phyloP scores from a whole-genome alignment of 2,113 vertebrate species.

The Paradisaea rubra region DNA sequence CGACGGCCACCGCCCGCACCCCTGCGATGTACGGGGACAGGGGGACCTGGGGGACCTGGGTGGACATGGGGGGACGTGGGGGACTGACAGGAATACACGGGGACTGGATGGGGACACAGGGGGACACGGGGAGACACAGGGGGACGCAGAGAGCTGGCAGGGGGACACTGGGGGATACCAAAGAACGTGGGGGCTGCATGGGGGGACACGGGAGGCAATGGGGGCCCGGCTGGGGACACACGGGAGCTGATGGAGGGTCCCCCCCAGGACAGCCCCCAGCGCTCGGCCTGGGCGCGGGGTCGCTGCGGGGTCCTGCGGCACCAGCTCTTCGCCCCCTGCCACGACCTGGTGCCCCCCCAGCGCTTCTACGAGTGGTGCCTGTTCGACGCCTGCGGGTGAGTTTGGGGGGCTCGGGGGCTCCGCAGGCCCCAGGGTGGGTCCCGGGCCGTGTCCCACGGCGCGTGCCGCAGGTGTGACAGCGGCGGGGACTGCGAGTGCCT shows the following conservation, averaged over 20 bases:
- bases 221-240: background rate
- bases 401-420: background rate
- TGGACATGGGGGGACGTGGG: no score
- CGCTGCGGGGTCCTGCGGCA: constrained; percentile 76
- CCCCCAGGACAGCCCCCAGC: constrained; percentile 73
- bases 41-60: background rate
- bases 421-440: rapidly evolving
- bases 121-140: background rate
- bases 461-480: constrained; percentile 68
- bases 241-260: background rate
- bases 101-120: background rate
- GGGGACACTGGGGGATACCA: no score
- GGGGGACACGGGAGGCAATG: background rate
- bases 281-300: constrained; percentile 78
- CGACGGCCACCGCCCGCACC: constrained; percentile 73
- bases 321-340: constrained; percentile 77
- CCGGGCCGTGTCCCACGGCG: background rate
- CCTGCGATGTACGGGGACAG: constrained; percentile 73
- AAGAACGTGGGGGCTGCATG: background rate
- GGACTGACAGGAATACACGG: background rate
- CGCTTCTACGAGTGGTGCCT: constrained; percentile 88
- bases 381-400: constrained; percentile 88
- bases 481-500: constrained; percentile 92
- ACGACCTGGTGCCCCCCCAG: constrained; percentile 77
- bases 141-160: background rate